Conservation (phyloP, 2,797 vertebrate genomes). For the Pogonophryne albipinna region DNA sequence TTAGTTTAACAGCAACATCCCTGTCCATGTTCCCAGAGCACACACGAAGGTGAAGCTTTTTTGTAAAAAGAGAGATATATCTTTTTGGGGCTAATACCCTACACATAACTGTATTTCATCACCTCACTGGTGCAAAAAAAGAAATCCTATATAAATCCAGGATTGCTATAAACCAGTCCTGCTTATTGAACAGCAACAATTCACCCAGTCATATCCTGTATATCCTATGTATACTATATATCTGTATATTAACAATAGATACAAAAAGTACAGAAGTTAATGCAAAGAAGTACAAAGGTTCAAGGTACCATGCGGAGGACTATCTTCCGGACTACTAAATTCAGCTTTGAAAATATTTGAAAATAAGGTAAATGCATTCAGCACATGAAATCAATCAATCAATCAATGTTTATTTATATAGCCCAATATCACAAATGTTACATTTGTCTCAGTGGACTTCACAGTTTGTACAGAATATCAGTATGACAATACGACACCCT, state of each 20-base stretch:
- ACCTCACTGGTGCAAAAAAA: conserved; percentile 6
- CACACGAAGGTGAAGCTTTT: not conserved
- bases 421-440: too few relatives aligned
- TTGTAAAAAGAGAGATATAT: not conserved
- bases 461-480: too few relatives aligned
- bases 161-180: not conserved
- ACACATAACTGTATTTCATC: not conserved
- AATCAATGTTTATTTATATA: too few relatives aligned
- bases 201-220: not conserved
- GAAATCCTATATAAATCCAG: not conserved
- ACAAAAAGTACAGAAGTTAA: not conserved
- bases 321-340: not conserved
- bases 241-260: not conserved
- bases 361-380: not conserved
- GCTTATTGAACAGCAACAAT: not conserved
- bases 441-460: too few relatives aligned
- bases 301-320: not conserved
- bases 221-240: not conserved
- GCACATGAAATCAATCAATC: too few relatives aligned
- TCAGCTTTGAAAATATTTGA: not conserved
- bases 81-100: not conserved
- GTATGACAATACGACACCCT: too few relatives aligned
- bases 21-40: not conserved
- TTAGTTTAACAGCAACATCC: too few relatives aligned
- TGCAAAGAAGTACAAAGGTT: not conserved